These are phyloP conservation scores for Acrossocheilus fasciatus DNA, from an alignment of 2,797 vertebrate species.

Conservation along the genomic window DNA sequence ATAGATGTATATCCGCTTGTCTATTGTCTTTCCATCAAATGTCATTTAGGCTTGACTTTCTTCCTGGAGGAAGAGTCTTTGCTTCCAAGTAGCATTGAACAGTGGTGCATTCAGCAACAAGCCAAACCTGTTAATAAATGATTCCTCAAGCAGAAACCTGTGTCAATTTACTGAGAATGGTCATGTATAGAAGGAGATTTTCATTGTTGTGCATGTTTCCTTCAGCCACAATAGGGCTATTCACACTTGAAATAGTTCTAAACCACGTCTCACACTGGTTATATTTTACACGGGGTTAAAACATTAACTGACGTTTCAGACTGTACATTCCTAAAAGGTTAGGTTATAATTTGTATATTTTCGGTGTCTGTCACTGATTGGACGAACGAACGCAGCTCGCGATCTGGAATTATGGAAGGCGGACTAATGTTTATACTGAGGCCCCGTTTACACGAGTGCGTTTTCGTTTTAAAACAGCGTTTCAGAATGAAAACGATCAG, in stretches of 20 bases:
- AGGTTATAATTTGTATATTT: too few species aligned
- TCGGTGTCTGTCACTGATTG: too few species aligned
- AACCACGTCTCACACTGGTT: not conserved
- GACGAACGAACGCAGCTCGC: too few species aligned
- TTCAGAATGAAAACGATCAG: too few species aligned
- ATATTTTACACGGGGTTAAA: not conserved
- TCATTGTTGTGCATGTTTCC: not conserved
- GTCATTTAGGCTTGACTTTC: slow-evolving; percentile 24
- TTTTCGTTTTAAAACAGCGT: too few species aligned
- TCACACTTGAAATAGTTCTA: not conserved
- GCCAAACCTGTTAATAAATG: slow-evolving; percentile 85
- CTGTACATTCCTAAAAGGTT: too few species aligned
- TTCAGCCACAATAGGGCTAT: not conserved
- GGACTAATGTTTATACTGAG: too few species aligned
- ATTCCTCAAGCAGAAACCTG: slow-evolving; percentile 70
- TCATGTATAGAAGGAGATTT: too few species aligned
- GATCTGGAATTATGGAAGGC: too few species aligned
- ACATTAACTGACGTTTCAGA: too few species aligned
- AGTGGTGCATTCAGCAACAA: slow-evolving; percentile 83
- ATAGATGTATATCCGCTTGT: slow-evolving; percentile 16
- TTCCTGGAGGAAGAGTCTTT: slow-evolving; percentile 70
- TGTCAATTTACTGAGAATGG: not conserved
- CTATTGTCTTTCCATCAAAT: slow-evolving; percentile 37
- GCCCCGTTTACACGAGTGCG: too few species aligned
- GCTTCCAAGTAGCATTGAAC: slow-evolving; percentile 78